These are phyloP conservation scores for Rhinatrema bivittatum DNA, from an alignment of 2,797 vertebrate genomes.

Conservation along the genomic window DNA sequence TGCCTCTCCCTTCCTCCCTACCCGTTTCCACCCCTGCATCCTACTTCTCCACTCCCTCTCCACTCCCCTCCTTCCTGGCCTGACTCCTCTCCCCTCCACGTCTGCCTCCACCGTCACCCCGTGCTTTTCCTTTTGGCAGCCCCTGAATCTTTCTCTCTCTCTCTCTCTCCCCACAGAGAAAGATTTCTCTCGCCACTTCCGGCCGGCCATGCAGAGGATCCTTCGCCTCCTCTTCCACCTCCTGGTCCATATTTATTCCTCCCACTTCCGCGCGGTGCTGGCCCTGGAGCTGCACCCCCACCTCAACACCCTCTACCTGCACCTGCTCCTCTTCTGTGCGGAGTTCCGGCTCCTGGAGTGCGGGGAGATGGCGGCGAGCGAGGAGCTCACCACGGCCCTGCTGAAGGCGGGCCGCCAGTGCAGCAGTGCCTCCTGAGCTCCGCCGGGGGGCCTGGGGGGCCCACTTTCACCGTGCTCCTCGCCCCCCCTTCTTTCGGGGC, in stretches of 20 bases:
- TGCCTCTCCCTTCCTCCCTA: no score
- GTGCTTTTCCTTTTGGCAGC: no score
- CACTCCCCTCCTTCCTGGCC: no score
- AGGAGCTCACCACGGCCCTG: slow-evolving; percentile 61
- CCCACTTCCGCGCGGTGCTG: slow-evolving; percentile 63
- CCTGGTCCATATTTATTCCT: slow-evolving; percentile 72
- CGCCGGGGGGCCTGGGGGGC: no score
- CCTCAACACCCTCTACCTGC: slow-evolving; percentile 70
- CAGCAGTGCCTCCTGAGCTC: no score
- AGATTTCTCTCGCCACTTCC: slow-evolving; percentile 59
- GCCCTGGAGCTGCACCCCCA: slow-evolving; percentile 63
- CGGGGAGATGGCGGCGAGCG: slow-evolving; percentile 55
- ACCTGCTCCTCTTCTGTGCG: slow-evolving; percentile 64
- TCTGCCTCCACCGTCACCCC: no score
- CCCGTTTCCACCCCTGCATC: no score
- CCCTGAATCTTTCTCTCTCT: no score
- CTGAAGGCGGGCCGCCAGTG: not conserved
- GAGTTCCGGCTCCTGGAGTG: slow-evolving; percentile 63
- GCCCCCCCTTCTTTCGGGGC: no score
- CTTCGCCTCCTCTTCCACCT: slow-evolving; percentile 66
- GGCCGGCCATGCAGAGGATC: slow-evolving; percentile 69
- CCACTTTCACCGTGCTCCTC: no score
- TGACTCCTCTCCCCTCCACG: no score
- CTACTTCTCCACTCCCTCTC: no score
- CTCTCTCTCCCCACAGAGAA: slow-evolving; percentile 37